Base-by-base conservation (phyloP, 2,888 invertebrate species). In the Oscheius sp. region DNA sequence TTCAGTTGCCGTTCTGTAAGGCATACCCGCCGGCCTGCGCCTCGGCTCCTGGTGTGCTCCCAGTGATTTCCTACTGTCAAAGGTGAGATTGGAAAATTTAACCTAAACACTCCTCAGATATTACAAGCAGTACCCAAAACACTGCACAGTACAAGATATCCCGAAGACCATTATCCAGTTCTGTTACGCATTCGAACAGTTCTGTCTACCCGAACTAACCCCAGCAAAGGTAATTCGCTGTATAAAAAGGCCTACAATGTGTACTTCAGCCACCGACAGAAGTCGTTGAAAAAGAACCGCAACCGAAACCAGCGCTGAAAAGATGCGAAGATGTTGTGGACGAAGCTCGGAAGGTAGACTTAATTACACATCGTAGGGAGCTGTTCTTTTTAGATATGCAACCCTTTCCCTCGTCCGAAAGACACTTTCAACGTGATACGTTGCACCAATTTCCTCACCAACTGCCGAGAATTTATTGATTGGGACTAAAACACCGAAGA, bases 401-500 rank as follows among this genome's bases (percentile, higher is more conserved):
- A 81, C 46, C 84, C 84, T 16, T 79, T 81, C 64, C 84, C 84
- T 12, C 72, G 76, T 23, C 77, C 79, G 12, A 76, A 75, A 25
- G 81, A 82, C 77, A 77, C 80, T 2, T 82, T 84, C 74, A 81
- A 84, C 56, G 66, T 81, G n/a, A 53, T 82, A 1, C 72, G 84
- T 53, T 84, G 84, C 74, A 74, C 82, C 16, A 80, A 82, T 27
- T 84, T 84, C 70, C 63, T 82, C 25, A 78, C 80, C 12, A 80
- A 80, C 71, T 84, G 84, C 72, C 75, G 76, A 41, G 81, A 81
- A 66, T 84, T 77, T 64, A 77, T 83, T n/a, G 82, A 84, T 63
- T 84, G 84, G 84, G 45, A 52, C n/a, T 77, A 55, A 35, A 35
- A 35, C 35, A 35, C 3, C 35, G 35, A 9, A 35, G 35, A 35